Evolutionary conservation across 1,140 invertebrate species (phyloP).

Genomic region (Drosophila novamexicana): DNA sequence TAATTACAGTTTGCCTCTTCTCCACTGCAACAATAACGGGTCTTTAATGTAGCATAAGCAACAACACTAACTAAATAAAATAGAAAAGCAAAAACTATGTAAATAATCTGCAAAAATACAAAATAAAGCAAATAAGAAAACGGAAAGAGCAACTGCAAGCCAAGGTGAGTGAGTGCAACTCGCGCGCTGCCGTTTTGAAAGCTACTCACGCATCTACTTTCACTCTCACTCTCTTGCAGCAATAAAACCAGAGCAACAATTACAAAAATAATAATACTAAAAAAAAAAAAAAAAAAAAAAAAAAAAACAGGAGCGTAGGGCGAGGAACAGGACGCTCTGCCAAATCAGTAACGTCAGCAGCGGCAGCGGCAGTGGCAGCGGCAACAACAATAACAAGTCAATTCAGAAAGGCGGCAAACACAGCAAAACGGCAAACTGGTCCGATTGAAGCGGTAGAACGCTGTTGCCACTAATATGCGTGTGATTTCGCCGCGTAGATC

Average conservation of each 20-base stretch:
- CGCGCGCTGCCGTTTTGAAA: constrained; percentile 31
- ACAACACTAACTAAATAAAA: constrained; percentile 34
- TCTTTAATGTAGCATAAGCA: constrained; percentile 70
- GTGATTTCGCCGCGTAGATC: constrained; percentile 84
- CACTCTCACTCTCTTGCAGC: constrained; percentile 28
- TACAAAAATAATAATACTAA: not conserved
- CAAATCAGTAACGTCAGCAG: constrained; percentile 7
- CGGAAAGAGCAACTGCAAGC: constrained; percentile 21
- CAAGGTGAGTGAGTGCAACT: constrained; percentile 46
- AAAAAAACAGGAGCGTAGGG: not conserved
- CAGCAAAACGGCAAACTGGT: constrained; percentile 41
- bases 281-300: constrained; percentile 11
- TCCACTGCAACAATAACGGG: constrained; percentile 64
- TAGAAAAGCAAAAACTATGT: constrained; percentile 39
- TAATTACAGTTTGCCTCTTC: constrained; percentile 42
- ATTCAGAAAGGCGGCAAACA: constrained; percentile 2
- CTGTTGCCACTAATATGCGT: constrained; percentile 83
- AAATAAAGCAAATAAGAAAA: not conserved
- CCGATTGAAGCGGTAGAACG: constrained; percentile 56
- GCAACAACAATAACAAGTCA: constrained; percentile 1
- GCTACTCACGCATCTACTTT: constrained; percentile 18
- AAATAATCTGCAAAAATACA: constrained; percentile 44
- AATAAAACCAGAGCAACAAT: constrained; percentile 27
- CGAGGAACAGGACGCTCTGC: constrained; percentile 1
- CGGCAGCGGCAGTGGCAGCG: not conserved